phyloP scores from a whole-genome alignment of 2,888 invertebrate genomes.

The Scaptodrosophila latifasciaeformis region DNA sequence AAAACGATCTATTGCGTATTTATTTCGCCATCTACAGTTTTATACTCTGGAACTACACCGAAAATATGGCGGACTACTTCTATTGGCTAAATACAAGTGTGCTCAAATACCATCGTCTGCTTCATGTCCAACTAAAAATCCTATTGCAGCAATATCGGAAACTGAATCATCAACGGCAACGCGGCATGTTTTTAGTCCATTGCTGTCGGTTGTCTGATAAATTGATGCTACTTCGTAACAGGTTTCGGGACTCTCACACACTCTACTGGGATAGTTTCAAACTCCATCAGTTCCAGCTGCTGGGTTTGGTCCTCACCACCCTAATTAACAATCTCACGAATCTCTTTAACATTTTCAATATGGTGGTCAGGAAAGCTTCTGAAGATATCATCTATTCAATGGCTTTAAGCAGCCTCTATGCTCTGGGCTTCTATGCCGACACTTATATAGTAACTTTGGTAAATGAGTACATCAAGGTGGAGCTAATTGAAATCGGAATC shows the following conservation, averaged over 20 bases:
- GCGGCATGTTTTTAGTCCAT: constrained; percentile 28
- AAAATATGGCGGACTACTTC: constrained; percentile 67
- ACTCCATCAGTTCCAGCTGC: constrained; percentile 63
- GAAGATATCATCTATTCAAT: constrained; percentile 35
- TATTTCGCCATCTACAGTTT: constrained; percentile 60
- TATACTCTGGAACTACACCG: constrained; percentile 67
- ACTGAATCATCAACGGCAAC: not conserved
- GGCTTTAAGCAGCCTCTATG: constrained; percentile 48
- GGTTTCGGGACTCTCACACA: constrained; percentile 38
- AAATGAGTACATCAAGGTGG: constrained; percentile 55
- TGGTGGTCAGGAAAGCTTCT: constrained; percentile 49
- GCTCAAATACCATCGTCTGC: constrained; percentile 51
- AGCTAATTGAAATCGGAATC: constrained; percentile 35
- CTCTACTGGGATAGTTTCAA: constrained; percentile 44
- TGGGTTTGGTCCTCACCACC: constrained; percentile 59
- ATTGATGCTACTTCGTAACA: constrained; percentile 29
- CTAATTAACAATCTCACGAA: constrained; percentile 64
- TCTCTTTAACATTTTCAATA: constrained; percentile 58
- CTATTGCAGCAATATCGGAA: constrained; percentile 24
- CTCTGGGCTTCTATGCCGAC: constrained; percentile 60
- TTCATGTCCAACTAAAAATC: constrained; percentile 41
- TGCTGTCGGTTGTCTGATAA: constrained; percentile 44
- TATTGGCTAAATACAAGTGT: constrained; percentile 57
- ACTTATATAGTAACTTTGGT: constrained; percentile 57
- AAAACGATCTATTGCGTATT: constrained; percentile 31